A percentile compares a stretch with the other conserved stretches of the same genome.
phyloP scores from a whole-genome alignment of 2,113 vertebrate genomes.

The Cisticola juncidis region DNA sequence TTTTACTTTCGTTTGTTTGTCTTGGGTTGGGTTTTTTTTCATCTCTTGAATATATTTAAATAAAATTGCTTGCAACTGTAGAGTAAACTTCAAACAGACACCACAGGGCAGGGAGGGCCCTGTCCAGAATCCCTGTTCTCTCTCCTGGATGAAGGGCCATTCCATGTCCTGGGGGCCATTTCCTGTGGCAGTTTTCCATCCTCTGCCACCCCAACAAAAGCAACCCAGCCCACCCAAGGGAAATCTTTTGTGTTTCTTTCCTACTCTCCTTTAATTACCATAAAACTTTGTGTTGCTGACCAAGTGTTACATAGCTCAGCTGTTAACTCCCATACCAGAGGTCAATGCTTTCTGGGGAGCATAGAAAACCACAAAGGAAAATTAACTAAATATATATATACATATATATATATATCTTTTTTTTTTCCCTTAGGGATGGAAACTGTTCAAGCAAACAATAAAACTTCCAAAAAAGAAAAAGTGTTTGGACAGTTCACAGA shows the following conservation, averaged over 20 bases:
- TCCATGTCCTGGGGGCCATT: fast-evolving
- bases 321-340: background rate
- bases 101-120: fast-evolving
- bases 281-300: background rate
- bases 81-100: background rate
- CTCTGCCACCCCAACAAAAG: background rate
- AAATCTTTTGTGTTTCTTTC: background rate
- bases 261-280: background rate
- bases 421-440: background rate
- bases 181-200: background rate
- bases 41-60: background rate
- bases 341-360: background rate
- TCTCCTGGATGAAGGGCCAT: background rate
- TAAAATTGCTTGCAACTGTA: background rate
- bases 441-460: constrained; percentile 13
- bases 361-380: background rate
- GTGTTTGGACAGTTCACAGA: background rate
- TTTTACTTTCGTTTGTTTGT: background rate
- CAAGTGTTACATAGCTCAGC: background rate
- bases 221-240: background rate
- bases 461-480: constrained; percentile 2
- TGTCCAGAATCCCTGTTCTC: background rate
- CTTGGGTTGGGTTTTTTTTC: background rate
- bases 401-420: background rate
- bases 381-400: background rate